phyloP scores from a whole-genome alignment of 2,113 vertebrate species.

The Morphnarchus princeps region DNA sequence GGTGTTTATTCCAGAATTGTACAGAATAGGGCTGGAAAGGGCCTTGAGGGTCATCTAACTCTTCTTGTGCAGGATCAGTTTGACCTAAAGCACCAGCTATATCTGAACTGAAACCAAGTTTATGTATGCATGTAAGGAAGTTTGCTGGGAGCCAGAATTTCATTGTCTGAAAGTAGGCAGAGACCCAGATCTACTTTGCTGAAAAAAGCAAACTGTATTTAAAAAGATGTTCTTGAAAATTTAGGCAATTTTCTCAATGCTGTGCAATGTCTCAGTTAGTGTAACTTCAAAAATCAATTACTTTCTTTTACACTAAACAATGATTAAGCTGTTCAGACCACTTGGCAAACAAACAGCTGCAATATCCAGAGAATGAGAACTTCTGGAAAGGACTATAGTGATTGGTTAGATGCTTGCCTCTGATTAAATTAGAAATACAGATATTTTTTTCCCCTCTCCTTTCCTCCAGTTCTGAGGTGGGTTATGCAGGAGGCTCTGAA shows the following conservation, averaged over 20 bases:
- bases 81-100: background rate
- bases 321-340: conserved; percentile 35
- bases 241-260: background rate
- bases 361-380: background rate
- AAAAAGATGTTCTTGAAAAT: conserved; percentile 12
- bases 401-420: background rate
- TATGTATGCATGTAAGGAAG: background rate
- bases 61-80: background rate
- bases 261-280: background rate
- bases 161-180: background rate
- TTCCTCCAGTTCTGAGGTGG: background rate
- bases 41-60: background rate
- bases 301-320: conserved; percentile 35
- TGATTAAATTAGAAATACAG: conserved; percentile 17
- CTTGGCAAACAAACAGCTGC: conserved; percentile 29
- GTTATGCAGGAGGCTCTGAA: background rate
- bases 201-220: background rate
- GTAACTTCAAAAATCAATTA: conserved; percentile 45
- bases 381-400: background rate
- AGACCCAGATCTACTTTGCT: background rate
- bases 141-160: background rate
- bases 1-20: background rate
- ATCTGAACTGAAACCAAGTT: background rate
- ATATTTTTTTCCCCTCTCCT: background rate
- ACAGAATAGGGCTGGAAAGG: background rate